Conservation (phyloP, 2,113 vertebrate genomes). For the Terrapene triunguis region DNA sequence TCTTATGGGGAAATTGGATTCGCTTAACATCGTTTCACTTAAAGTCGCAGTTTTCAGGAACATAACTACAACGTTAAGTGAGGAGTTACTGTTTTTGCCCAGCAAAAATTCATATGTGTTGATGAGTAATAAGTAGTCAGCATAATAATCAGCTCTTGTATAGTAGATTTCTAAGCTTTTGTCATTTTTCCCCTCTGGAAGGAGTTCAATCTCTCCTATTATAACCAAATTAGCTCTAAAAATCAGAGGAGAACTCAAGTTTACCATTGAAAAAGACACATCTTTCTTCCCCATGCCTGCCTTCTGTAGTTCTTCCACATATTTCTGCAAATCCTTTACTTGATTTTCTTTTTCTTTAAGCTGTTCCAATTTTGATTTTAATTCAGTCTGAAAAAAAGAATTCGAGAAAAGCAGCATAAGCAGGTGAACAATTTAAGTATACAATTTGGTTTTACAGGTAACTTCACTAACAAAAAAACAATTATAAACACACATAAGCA, state of each 20-base stretch:
- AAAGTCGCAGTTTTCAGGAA: too few species aligned
- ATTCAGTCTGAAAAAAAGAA: constrained; percentile 79
- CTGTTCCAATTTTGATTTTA: constrained; percentile 76
- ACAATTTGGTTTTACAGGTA: not conserved
- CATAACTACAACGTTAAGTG: too few species aligned
- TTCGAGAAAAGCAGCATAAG: not conserved
- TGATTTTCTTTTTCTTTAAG: constrained; percentile 84
- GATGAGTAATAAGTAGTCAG: not conserved
- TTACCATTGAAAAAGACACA: constrained; percentile 66
- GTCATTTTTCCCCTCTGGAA: not conserved
- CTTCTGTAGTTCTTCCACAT: constrained; percentile 72
- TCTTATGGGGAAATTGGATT: too few species aligned
- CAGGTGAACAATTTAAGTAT: not conserved
- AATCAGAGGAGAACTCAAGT: not conserved
- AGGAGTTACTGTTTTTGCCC: not conserved
- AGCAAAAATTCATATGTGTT: not conserved
- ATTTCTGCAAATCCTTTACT: constrained; percentile 80
- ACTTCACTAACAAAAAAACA: not conserved
- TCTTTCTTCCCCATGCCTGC: constrained; percentile 45
- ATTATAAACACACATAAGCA: not conserved
- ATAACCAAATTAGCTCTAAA: not conserved
- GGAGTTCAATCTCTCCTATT: not conserved
- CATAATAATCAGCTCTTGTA: not conserved
- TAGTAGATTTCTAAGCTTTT: not conserved
- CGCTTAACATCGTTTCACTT: too few species aligned